Evolutionary conservation across 2,888 invertebrate species (phyloP).

Genomic region (Gibbula magus): DNA sequence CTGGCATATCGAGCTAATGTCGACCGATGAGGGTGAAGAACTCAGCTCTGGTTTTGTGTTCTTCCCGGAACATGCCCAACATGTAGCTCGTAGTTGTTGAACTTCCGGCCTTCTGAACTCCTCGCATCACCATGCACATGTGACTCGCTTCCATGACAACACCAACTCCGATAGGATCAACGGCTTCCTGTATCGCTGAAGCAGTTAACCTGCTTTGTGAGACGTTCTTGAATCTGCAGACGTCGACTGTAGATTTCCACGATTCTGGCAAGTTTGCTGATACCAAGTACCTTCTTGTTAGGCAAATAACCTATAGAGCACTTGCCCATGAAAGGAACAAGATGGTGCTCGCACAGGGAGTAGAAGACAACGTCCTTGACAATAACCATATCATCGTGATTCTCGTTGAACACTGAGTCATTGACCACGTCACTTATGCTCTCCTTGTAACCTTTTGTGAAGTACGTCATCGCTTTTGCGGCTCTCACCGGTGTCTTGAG

Average conservation of each 20-base stretch:
- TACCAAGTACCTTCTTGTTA: conserved; percentile 95
- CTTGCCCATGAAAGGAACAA: conserved; percentile 99
- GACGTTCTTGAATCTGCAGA: conserved; percentile 96
- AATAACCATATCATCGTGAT: conserved; percentile 99
- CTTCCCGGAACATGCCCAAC: conserved; percentile 99
- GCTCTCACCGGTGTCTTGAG: conserved; percentile 98
- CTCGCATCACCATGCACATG: conserved; percentile 99
- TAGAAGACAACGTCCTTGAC: conserved; percentile 99
- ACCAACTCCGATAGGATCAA: conserved; percentile 97
- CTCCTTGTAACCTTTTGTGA: conserved; percentile 99
- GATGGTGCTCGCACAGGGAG: conserved; percentile 98
- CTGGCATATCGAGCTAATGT: too few relatives aligned
- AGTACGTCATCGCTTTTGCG: conserved; percentile 98
- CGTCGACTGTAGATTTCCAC: conserved; percentile 98
- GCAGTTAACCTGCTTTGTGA: conserved; percentile 99
- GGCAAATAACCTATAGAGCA: conserved; percentile 99
- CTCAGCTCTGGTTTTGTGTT: conserved; percentile 98
- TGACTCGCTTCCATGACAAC: conserved; percentile 99
- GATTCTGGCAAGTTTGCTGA: conserved; percentile 97
- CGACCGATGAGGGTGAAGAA: conserved; percentile 86
- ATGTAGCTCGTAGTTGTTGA: conserved; percentile 99
- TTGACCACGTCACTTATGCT: conserved; percentile 91
- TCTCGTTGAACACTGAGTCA: conserved; percentile 98
- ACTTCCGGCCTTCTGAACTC: conserved; percentile 99
- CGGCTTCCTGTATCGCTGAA: conserved; percentile 95